Evolutionary conservation across 2,888 invertebrate genomes (phyloP).

Genomic region (Sarcophaga carnaria): DNA sequence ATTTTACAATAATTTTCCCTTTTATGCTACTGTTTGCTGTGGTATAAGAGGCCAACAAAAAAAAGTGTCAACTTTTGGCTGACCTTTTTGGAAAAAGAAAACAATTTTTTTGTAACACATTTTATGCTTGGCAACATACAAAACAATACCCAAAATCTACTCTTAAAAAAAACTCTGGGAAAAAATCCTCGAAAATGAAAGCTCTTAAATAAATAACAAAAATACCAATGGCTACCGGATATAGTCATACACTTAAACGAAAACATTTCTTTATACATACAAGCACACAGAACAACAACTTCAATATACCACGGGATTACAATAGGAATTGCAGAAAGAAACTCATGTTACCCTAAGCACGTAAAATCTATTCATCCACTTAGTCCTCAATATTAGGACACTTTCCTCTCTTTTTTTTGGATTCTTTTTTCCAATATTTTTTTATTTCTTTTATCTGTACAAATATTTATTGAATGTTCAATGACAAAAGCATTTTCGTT

Average conservation of each 20-base stretch:
- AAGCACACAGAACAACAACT: slow-evolving; percentile 47
- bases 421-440: background rate
- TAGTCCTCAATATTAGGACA: slow-evolving; percentile 69
- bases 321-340: slow-evolving; percentile 30
- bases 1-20: slow-evolving; percentile 28
- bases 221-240: slow-evolving; percentile 73
- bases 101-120: background rate
- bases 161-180: background rate
- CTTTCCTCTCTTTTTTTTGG: slow-evolving; percentile 38
- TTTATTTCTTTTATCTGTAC: slow-evolving; percentile 29
- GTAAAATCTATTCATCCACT: slow-evolving; percentile 71
- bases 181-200: slow-evolving; percentile 59
- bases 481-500: slow-evolving; percentile 63
- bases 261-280: slow-evolving; percentile 39
- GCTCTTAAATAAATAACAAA: slow-evolving; percentile 73
- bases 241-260: slow-evolving; percentile 22
- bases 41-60: no score
- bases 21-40: background rate
- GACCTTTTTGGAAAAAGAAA: background rate
- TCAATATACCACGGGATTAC: background rate
- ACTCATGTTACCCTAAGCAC: slow-evolving; percentile 58
- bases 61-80: background rate
- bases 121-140: background rate
- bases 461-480: slow-evolving; percentile 69
- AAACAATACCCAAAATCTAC: slow-evolving; percentile 14